These are phyloP conservation scores for Conchocele bisecta DNA, from an alignment of 2,888 invertebrate genomes.

Conservation along the genomic window DNA sequence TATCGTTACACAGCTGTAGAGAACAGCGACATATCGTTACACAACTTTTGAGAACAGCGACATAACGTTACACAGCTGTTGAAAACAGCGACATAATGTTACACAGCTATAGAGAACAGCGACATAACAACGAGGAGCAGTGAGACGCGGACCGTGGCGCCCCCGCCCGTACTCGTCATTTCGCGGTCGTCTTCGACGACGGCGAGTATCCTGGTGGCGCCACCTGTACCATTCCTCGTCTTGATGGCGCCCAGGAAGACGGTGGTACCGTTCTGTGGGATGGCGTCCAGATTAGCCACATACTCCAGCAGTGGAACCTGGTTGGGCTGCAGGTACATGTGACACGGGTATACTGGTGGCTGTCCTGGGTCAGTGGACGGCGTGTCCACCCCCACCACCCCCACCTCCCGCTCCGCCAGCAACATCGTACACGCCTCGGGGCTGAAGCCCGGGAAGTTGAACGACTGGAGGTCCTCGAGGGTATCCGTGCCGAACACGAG, in stretches of 20 bases:
- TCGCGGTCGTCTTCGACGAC: conserved; percentile 33
- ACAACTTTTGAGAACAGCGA: no score
- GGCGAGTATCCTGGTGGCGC: conserved; percentile 38
- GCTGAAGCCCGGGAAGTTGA: conserved; percentile 66
- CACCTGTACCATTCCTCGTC: conserved; percentile 35
- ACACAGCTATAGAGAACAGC: no score
- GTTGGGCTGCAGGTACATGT: conserved; percentile 36
- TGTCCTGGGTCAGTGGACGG: conserved; percentile 86
- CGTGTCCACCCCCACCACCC: conserved; percentile 87
- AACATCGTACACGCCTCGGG: conserved; percentile 86
- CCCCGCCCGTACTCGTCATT: no score
- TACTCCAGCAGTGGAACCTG: conserved; percentile 46
- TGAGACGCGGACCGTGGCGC: no score
- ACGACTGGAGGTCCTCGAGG: conserved; percentile 16
- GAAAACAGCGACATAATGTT: no score
- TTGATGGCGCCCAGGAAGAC: conserved; percentile 43
- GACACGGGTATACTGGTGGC: conserved; percentile 28
- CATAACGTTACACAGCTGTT: no score
- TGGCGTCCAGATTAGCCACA: conserved; percentile 39
- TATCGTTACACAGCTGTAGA: no score
- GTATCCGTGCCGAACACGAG: conserved; percentile 36
- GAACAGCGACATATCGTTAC: no score
- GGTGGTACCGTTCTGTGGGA: conserved; percentile 42
- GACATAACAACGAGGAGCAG: no score
- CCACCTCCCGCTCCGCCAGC: conserved; percentile 81